Conservation (phyloP, 2,888 invertebrate species). For the Gerosis bhagava region DNA sequence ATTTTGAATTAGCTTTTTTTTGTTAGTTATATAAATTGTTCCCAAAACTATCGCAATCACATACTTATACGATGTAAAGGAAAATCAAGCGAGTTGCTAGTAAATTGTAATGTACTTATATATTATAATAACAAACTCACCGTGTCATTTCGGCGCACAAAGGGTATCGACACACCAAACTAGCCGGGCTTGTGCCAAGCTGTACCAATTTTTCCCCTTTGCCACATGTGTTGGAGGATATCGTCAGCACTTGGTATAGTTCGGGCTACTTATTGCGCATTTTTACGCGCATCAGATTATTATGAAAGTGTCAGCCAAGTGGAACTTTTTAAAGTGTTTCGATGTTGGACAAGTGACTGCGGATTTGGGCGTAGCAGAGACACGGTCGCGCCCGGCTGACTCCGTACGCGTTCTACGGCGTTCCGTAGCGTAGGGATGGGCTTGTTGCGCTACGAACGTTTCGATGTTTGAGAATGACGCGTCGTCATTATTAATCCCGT, state of each 20-base stretch:
- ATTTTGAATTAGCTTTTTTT: too few species aligned
- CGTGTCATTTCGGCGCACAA: constrained; percentile 73
- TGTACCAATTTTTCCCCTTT: constrained; percentile 65
- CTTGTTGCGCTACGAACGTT: constrained; percentile 20
- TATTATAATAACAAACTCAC: constrained; percentile 63
- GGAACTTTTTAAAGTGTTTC: constrained; percentile 37
- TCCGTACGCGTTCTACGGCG: constrained; percentile 58
- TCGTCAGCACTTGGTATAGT: constrained; percentile 33
- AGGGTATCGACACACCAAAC: constrained; percentile 49
- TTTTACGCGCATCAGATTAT: constrained; percentile 17
- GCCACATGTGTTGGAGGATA: constrained; percentile 76
- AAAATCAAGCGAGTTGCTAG: too few species aligned
- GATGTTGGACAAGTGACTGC: constrained; percentile 31
- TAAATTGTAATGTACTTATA: too few species aligned
- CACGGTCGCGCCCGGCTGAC: constrained; percentile 62
- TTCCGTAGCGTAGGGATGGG: constrained; percentile 47
- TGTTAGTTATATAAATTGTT: too few species aligned
- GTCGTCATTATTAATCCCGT: too few species aligned
- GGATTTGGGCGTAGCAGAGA: constrained; percentile 21
- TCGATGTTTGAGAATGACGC: background rate
- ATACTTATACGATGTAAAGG: too few species aligned
- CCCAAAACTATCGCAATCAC: too few species aligned
- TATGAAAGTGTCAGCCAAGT: constrained; percentile 10
- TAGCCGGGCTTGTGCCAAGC: constrained; percentile 79
- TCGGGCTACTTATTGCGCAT: constrained; percentile 24